Evolutionary conservation across 2,113 vertebrate genomes (phyloP).

Genomic region (Astur gentilis): DNA sequence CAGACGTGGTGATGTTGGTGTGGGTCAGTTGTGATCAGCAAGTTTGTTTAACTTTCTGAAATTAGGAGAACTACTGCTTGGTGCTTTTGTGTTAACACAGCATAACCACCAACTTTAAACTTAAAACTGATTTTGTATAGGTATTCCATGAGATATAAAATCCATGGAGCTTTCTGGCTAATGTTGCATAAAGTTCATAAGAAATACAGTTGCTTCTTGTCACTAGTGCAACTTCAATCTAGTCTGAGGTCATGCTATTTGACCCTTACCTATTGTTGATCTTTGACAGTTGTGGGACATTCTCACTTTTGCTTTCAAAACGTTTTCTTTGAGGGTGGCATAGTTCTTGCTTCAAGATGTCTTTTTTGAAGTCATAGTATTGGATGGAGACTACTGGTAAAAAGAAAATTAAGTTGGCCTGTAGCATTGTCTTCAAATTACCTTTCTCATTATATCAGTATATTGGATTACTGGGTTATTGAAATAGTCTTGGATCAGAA

Average conservation of each 20-base stretch:
- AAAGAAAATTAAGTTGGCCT: neutral
- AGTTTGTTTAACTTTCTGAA: neutral
- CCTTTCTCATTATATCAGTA: neutral
- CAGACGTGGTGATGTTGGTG: neutral
- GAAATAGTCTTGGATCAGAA: neutral
- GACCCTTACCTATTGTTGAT: neutral
- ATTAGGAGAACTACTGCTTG: neutral
- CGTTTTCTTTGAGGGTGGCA: neutral
- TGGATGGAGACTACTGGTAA: neutral
- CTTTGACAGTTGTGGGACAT: neutral
- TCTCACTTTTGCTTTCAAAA: neutral
- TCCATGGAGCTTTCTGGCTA: neutral
- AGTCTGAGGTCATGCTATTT: neutral
- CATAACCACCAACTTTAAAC: neutral
- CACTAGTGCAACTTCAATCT: neutral
- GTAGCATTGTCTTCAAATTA: neutral
- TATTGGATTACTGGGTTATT: neutral
- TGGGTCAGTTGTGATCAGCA: neutral
- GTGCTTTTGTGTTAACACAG: neutral
- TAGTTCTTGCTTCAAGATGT: neutral
- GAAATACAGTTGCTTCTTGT: neutral
- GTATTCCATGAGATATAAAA: neutral
- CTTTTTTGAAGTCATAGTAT: neutral
- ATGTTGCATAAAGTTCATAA: neutral
- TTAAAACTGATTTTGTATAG: neutral